phyloP scores from a whole-genome alignment of 1,140 invertebrate genomes.

The Holcopasites calliopsidis region DNA sequence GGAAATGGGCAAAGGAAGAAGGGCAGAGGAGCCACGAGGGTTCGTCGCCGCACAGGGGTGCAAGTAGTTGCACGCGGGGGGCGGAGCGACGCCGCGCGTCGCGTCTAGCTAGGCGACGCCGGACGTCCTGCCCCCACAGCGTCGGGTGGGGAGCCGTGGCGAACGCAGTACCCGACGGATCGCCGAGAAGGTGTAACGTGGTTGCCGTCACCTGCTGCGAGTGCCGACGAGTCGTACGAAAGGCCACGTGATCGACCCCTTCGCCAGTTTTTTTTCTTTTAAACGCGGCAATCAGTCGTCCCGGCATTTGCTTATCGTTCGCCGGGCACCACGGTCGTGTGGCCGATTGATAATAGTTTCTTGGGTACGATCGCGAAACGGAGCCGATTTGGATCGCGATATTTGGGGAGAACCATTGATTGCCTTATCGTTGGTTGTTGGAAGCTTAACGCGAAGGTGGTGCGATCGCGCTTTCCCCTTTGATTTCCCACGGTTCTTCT shows the following conservation, averaged over 20 bases:
- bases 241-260: slow-evolving; percentile 46
- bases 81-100: slow-evolving; percentile 76
- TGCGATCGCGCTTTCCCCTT: neutral
- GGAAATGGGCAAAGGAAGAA: slow-evolving; percentile 21
- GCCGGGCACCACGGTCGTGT: neutral
- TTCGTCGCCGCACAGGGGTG: slow-evolving; percentile 9
- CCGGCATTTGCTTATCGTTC: neutral
- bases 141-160: slow-evolving; percentile 66
- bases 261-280: neutral
- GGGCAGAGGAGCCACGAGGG: slow-evolving; percentile 10
- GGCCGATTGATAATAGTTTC: neutral
- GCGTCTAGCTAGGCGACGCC: slow-evolving; percentile 54
- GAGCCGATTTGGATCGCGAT: neutral
- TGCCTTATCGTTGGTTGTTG: neutral
- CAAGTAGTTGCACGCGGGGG: slow-evolving; percentile 63
- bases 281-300: neutral
- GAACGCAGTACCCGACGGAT: slow-evolving; percentile 72
- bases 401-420: neutral
- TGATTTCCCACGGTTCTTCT: neutral
- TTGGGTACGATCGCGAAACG: too few relatives aligned
- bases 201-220: slow-evolving; percentile 17
- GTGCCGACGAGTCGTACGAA: slow-evolving; percentile 12
- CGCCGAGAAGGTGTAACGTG: slow-evolving; percentile 63
- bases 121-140: slow-evolving; percentile 66
- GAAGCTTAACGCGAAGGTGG: neutral